Percentiles rank a stretch among this genome's conserved stretches.
These are phyloP conservation scores for Heliornis fulica DNA, from an alignment of 2,113 vertebrate genomes.

Conservation along the genomic window DNA sequence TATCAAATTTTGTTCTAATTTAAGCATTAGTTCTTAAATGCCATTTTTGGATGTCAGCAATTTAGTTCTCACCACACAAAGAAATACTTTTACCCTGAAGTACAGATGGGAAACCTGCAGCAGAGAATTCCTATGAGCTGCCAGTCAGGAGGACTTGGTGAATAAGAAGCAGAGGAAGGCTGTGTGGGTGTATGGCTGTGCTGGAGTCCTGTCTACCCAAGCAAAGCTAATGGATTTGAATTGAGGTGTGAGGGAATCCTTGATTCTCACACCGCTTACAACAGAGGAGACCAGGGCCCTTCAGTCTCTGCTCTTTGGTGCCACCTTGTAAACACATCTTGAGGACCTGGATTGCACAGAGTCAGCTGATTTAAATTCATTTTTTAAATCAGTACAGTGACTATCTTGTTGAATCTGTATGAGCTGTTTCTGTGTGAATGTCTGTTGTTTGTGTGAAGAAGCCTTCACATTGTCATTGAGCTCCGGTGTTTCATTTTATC, in stretches of 20 bases:
- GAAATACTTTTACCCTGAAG: not conserved
- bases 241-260: rapidly evolving
- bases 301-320: not conserved
- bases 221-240: not conserved
- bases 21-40: not conserved
- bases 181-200: not conserved
- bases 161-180: not conserved
- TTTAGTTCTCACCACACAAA: not conserved
- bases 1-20: not conserved
- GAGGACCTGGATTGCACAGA: not conserved
- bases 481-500: not conserved
- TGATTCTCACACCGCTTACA: not conserved
- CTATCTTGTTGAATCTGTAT: not conserved
- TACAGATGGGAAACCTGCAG: not conserved
- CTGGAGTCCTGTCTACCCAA: not conserved
- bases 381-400: not conserved
- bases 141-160: not conserved
- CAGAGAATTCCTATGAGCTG: not conserved
- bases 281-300: not conserved
- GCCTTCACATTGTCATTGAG: not conserved
- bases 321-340: not conserved
- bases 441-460: not conserved
- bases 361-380: not conserved
- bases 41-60: not conserved
- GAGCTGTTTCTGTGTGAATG: not conserved